phyloP scores from a whole-genome alignment of 2,888 invertebrate species.

The Dendrolimus houi region DNA sequence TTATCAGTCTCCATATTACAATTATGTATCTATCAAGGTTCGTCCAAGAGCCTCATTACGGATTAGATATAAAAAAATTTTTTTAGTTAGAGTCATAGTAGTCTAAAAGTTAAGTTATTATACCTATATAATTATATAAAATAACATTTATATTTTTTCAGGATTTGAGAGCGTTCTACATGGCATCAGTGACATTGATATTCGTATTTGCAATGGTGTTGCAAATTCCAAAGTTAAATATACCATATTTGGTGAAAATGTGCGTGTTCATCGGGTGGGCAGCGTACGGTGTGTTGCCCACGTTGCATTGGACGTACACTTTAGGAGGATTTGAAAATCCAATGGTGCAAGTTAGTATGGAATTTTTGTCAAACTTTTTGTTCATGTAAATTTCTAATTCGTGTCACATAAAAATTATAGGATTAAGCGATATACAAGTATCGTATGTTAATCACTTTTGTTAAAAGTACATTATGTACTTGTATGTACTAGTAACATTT shows the following conservation, averaged over 20 bases:
- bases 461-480: too few relatives aligned
- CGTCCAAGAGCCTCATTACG: too few relatives aligned
- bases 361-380: background rate
- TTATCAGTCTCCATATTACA: too few relatives aligned
- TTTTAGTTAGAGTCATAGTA: background rate
- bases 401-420: too few relatives aligned
- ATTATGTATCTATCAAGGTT: too few relatives aligned
- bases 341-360: constrained; percentile 82
- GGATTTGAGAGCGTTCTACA: constrained; percentile 88
- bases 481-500: too few relatives aligned
- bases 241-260: constrained; percentile 84
- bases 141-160: constrained; percentile 44
- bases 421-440: too few relatives aligned
- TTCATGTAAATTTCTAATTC: too few relatives aligned
- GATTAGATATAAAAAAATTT: too few relatives aligned
- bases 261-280: constrained; percentile 91
- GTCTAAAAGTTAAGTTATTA: constrained; percentile 7
- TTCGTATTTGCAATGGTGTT: constrained; percentile 87
- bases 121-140: constrained; percentile 1
- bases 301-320: constrained; percentile 91
- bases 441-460: too few relatives aligned
- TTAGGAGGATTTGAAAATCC: constrained; percentile 93
- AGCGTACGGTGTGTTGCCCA: constrained; percentile 92
- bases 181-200: constrained; percentile 87
- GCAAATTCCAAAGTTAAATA: constrained; percentile 84